A percentile compares a stretch with the other conserved stretches of the same genome.
These are phyloP conservation scores for Peromyscus melanophrys DNA, from an alignment of 2,797 vertebrate species.

Conservation along the genomic window DNA sequence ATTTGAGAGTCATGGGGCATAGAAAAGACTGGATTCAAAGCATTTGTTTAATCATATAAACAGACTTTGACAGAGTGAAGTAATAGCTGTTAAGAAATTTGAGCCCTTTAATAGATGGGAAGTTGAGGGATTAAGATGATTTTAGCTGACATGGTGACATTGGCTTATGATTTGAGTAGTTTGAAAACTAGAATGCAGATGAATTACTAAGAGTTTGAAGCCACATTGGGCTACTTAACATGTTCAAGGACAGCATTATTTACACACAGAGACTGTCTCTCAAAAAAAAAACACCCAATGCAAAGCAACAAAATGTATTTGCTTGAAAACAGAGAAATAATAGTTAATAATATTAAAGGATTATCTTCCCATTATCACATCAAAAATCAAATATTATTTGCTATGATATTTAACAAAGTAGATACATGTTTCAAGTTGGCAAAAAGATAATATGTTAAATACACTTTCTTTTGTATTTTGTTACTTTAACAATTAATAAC, in stretches of 20 bases:
- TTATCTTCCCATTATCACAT: not conserved
- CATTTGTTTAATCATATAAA: not conserved
- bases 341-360: not conserved
- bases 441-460: not conserved
- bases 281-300: not conserved
- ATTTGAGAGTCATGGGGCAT: not conserved
- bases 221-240: not conserved
- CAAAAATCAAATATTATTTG: not conserved
- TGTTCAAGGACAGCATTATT: not conserved
- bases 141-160: not conserved
- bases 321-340: not conserved
- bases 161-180: not conserved
- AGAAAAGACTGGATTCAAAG: not conserved
- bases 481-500: not conserved
- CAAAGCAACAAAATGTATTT: not conserved
- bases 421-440: not conserved
- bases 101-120: not conserved
- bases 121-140: not conserved
- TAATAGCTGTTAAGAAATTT: not conserved
- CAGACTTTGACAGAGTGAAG: not conserved
- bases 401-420: not conserved
- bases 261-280: not conserved
- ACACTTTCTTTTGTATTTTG: not conserved
- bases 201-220: not conserved
- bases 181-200: not conserved